These are phyloP conservation scores for Balanococcus diminutus DNA, from an alignment of 2,888 invertebrate genomes.

Conservation along the genomic window DNA sequence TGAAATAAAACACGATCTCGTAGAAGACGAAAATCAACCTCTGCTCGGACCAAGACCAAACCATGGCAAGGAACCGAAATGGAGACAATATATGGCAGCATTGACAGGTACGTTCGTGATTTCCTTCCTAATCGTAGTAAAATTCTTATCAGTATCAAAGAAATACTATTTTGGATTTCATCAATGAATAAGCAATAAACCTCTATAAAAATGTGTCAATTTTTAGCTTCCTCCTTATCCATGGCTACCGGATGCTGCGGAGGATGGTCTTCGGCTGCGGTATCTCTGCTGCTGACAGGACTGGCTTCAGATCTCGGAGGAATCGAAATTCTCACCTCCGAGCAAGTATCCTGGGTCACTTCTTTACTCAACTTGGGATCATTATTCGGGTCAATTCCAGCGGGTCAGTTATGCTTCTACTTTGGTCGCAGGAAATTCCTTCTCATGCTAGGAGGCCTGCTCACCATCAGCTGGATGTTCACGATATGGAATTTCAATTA, in stretches of 20 bases:
- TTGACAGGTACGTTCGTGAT: neutral
- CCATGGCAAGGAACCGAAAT: slow-evolving; percentile 36
- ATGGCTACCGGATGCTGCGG: slow-evolving; percentile 58
- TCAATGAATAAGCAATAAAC: too few relatives aligned
- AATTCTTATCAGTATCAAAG: too few relatives aligned
- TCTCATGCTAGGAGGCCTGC: slow-evolving; percentile 70
- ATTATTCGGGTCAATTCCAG: slow-evolving; percentile 64
- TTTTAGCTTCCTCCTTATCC: slow-evolving; percentile 58
- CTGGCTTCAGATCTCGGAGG: slow-evolving; percentile 30
- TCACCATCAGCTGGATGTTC: slow-evolving; percentile 75
- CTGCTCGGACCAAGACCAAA: neutral
- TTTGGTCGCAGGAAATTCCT: slow-evolving; percentile 75
- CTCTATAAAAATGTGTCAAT: neutral
- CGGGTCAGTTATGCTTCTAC: slow-evolving; percentile 66
- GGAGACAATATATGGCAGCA: slow-evolving; percentile 54
- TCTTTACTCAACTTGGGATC: slow-evolving; percentile 75
- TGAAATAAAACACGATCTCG: neutral
- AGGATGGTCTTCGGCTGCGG: slow-evolving; percentile 58
- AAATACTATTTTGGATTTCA: too few relatives aligned
- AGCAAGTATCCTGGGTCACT: slow-evolving; percentile 73
- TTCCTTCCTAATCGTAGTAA: neutral
- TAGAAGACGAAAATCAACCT: neutral
- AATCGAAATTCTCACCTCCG: slow-evolving; percentile 61
- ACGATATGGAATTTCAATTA: slow-evolving; percentile 69
- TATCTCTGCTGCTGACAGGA: slow-evolving; percentile 52